Percentiles rank a stretch among this genome's conserved stretches.
Evolutionary conservation across 92 coral and sea anemone genomes (phyloP).

Genomic region (Pocillopora grandis): DNA sequence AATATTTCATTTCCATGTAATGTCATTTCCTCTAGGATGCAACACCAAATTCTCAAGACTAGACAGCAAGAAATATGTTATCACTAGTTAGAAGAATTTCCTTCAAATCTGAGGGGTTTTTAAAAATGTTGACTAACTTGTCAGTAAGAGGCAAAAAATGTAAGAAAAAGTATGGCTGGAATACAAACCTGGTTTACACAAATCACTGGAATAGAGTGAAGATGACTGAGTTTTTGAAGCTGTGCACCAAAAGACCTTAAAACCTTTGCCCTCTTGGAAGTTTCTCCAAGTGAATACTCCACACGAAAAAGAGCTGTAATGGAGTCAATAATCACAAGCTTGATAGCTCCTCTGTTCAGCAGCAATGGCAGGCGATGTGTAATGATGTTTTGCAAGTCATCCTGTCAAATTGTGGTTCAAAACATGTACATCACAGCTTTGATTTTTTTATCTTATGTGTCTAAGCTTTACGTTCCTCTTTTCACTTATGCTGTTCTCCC

Average conservation of each 20-base stretch:
- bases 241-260: slow-evolving; percentile 91
- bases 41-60: background rate
- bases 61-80: too few relatives aligned
- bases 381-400: slow-evolving; percentile 72
- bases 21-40: too few relatives aligned
- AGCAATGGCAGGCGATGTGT: slow-evolving; percentile 73
- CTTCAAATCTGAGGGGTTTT: too few relatives aligned
- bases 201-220: slow-evolving; percentile 69
- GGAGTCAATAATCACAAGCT: slow-evolving; percentile 84
- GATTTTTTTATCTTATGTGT: too few relatives aligned
- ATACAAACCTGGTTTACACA: slow-evolving; percentile 88
- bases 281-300: slow-evolving; percentile 79
- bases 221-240: slow-evolving; percentile 70
- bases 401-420: slow-evolving; percentile 32
- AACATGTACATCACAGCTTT: background rate
- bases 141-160: too few relatives aligned
- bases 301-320: slow-evolving; percentile 93
- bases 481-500: too few relatives aligned
- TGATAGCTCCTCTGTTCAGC: slow-evolving; percentile 66
- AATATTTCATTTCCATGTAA: background rate
- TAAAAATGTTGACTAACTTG: too few relatives aligned
- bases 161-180: too few relatives aligned
- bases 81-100: too few relatives aligned
- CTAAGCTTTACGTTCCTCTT: background rate
- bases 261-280: slow-evolving; percentile 75